phyloP scores from a whole-genome alignment of 2,113 vertebrate genomes.

The Alethe castanea region DNA sequence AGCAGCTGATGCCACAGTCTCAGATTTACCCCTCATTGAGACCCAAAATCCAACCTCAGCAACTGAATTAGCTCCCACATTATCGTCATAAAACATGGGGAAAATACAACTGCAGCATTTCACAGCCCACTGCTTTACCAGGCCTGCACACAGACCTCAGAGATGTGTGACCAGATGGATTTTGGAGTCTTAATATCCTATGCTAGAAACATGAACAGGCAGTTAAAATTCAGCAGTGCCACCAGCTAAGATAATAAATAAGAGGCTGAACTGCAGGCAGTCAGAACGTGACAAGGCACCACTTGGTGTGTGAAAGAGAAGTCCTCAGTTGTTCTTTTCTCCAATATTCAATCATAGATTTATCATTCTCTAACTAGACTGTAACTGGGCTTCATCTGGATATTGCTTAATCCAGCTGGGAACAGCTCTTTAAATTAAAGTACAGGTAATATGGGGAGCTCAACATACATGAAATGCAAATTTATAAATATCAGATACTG shows the following conservation, averaged over 20 bases:
- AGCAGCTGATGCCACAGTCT: not conserved
- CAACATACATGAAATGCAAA: not conserved
- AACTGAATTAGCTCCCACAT: not conserved
- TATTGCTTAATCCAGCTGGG: not conserved
- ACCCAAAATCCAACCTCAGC: not conserved
- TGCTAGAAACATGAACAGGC: not conserved
- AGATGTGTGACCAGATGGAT: not conserved
- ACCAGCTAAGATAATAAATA: not conserved
- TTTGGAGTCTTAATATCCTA: not conserved
- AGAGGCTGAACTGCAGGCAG: not conserved
- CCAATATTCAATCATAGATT: not conserved
- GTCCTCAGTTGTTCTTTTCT: not conserved
- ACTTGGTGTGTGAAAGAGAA: not conserved
- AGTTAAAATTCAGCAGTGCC: not conserved
- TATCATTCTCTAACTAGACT: not conserved
- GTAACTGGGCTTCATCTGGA: not conserved
- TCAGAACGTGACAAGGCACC: not conserved
- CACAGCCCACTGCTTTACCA: not conserved
- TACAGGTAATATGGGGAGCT: not conserved
- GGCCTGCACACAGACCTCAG: not conserved
- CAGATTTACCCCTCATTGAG: not conserved
- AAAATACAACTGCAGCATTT: not conserved
- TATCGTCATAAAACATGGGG: fast-evolving
- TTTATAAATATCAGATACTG: not conserved
- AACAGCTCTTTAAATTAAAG: not conserved